These are phyloP conservation scores for Latrodectus elegans DNA, from an alignment of 2,888 invertebrate genomes.

Conservation along the genomic window DNA sequence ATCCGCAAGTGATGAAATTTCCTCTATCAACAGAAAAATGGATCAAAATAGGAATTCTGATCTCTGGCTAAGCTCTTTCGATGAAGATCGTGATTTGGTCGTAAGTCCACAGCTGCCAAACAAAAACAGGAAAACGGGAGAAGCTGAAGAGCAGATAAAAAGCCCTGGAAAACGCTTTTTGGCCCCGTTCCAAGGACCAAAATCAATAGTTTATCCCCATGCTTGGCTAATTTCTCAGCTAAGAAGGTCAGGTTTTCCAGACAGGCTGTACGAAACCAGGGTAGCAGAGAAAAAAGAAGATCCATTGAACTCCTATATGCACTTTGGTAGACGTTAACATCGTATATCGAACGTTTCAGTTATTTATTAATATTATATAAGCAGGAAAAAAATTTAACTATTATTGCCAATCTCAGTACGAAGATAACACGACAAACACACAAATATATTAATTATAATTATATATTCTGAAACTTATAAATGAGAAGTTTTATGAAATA, in stretches of 20 bases:
- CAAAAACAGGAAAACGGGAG: no score
- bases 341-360: slow-evolving; percentile 18
- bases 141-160: not conserved
- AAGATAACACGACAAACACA: slow-evolving; percentile 11
- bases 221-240: slow-evolving; percentile 64
- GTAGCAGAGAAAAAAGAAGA: slow-evolving; percentile 66
- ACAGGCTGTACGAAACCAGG: slow-evolving; percentile 21
- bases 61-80: not conserved
- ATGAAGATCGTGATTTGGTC: not conserved
- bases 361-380: slow-evolving; percentile 55
- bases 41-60: no score
- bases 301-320: slow-evolving; percentile 64
- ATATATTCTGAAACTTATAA: slow-evolving; percentile 22
- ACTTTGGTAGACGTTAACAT: slow-evolving; percentile 61
- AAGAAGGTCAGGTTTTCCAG: slow-evolving; percentile 40
- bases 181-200: slow-evolving; percentile 62
- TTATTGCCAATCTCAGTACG: slow-evolving; percentile 32
- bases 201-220: slow-evolving; percentile 64
- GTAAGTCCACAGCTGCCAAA: not conserved
- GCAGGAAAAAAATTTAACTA: slow-evolving; percentile 29
- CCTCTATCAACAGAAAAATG: no score
- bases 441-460: not conserved
- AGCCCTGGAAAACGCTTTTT: slow-evolving; percentile 39
- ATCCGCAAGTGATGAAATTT: not conserved
- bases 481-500: slow-evolving; percentile 41